Conservation (phyloP, 2,113 vertebrate species). For the Pelusios castaneus region DNA sequence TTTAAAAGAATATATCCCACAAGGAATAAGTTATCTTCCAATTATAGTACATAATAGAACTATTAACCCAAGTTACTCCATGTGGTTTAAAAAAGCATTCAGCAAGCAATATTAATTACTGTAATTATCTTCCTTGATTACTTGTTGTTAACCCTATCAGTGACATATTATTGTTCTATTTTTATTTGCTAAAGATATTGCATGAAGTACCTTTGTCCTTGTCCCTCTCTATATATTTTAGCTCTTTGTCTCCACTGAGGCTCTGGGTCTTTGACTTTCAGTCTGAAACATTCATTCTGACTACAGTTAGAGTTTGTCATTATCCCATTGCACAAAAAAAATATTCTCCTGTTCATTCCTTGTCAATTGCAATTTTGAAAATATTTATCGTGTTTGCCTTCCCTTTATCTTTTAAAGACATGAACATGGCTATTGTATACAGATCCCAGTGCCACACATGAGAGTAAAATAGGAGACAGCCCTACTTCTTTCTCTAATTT, state of each 20-base stretch:
- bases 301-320: background rate
- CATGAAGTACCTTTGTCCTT: background rate
- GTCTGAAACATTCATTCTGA: conserved; percentile 6
- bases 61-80: background rate
- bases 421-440: conserved; percentile 25
- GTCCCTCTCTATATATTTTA: background rate
- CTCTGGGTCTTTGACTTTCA: background rate
- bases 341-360: background rate
- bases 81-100: background rate
- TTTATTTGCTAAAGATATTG: background rate
- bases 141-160: background rate
- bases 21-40: background rate
- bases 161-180: background rate
- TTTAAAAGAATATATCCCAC: background rate
- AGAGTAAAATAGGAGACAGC: background rate
- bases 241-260: background rate
- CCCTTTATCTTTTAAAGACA: background rate
- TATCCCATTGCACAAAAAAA: background rate
- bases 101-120: background rate
- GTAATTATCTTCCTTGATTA: conserved; percentile 8
- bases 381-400: background rate
- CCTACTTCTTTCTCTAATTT: conserved; percentile 42
- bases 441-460: background rate
- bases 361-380: background rate
- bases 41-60: background rate